A percentile compares a stretch with the other conserved stretches of the same genome.
phyloP scores from a whole-genome alignment of 2,888 invertebrate species.

The Junonia oenone region DNA sequence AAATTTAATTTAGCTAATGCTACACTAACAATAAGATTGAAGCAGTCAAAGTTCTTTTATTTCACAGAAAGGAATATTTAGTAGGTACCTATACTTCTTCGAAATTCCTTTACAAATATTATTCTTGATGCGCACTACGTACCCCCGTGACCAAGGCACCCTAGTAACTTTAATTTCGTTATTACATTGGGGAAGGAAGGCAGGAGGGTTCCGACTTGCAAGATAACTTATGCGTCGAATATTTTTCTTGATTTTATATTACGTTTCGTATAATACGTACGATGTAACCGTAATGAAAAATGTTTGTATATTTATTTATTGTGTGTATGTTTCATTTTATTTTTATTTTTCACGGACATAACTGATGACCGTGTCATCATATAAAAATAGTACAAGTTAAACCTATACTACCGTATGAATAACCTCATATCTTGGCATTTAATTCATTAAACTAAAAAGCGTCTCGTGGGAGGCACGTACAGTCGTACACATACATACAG shows the following conservation, averaged over 20 bases:
- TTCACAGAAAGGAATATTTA: not conserved
- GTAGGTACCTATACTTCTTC: not conserved
- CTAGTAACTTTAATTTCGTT: slow-evolving; percentile 71
- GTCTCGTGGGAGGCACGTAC: not conserved
- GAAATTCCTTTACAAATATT: not conserved
- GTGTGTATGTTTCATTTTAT: too few relatives aligned
- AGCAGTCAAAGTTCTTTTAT: not conserved
- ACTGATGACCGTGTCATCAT: not conserved
- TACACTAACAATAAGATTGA: too few relatives aligned
- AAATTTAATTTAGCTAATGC: too few relatives aligned
- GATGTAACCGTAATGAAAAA: too few relatives aligned
- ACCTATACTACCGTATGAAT: not conserved
- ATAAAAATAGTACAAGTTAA: not conserved
- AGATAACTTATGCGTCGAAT: slow-evolving; percentile 20
- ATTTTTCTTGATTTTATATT: not conserved
- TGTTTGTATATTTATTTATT: not conserved
- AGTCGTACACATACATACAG: not conserved
- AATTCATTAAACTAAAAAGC: not conserved
- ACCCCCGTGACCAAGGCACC: slow-evolving; percentile 53
- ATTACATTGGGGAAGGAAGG: slow-evolving; percentile 55
- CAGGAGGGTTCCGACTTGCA: slow-evolving; percentile 37
- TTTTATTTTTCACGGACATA: too few relatives aligned
- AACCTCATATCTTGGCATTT: slow-evolving; percentile 1
- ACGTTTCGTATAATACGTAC: too few relatives aligned
- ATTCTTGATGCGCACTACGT: slow-evolving; percentile 1